Evolutionary conservation across 2,113 vertebrate genomes (phyloP).

Genomic region (Salvelinus sp.): DNA sequence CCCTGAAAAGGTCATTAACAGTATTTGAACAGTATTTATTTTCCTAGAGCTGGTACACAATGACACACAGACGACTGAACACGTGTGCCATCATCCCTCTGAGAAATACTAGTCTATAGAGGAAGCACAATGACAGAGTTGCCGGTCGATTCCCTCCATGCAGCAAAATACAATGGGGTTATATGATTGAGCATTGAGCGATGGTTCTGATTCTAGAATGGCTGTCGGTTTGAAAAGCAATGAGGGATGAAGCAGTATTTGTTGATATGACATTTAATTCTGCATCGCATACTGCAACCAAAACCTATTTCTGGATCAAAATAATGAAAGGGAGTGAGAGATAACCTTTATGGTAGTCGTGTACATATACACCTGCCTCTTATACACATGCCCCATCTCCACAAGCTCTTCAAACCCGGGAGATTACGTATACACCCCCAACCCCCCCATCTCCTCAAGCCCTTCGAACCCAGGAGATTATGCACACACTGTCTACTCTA

Average conservation of each 20-base stretch:
- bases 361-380: background rate
- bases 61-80: background rate
- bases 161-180: background rate
- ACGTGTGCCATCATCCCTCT: conserved; percentile 5
- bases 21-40: conserved; percentile 11
- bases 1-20: background rate
- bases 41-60: background rate
- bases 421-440: too few relatives aligned
- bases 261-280: conserved; percentile 9
- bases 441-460: too few relatives aligned
- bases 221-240: background rate
- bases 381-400: too few relatives aligned
- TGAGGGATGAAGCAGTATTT: background rate
- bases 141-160: conserved; percentile 1
- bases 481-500: background rate
- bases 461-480: background rate
- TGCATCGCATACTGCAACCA: background rate
- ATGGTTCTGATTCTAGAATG: background rate
- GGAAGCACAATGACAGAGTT: background rate
- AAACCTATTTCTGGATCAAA: conserved; percentile 3
- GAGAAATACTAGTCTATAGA: conserved; percentile 16
- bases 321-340: conserved; percentile 22
- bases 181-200: too few relatives aligned
- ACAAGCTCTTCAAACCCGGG: too few relatives aligned
- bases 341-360: conserved; percentile 1